Evolutionary conservation across 2,888 invertebrate species (phyloP), one percentile per base, ranked within the genome.

Genomic region (Helleia helle): DNA sequence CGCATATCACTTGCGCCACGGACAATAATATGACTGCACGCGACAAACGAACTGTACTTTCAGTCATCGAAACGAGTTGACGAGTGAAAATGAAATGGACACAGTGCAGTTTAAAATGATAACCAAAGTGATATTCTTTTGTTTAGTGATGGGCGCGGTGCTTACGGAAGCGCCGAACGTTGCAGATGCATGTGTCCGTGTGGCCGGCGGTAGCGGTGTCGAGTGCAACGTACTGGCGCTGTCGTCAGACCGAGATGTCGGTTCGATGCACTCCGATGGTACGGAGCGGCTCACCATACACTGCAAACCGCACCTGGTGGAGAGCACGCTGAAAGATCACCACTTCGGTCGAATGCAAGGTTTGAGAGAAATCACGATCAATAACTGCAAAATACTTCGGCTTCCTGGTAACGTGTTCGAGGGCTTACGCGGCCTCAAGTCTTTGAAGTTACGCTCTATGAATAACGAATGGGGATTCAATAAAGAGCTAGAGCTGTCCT

Each of bases 381-480:
- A 88, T 55, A 88, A 90, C 59, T 95, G 95, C 81, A 95, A 95
- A 72, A 80, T 95, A 50, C 86, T 93, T 42, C 89, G 90, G 36
- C 84, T 95, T 48, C 91, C 93, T 7, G 87, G 90, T 14, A 91
- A 91, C 55, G 89, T 92, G 22, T 94, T 97, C 68, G 90, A 92
- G 52, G 94, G 95, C 0, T 77, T 96, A 12, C 87, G 89, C 52
- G 92, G 93, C 47, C 86, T 97, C 44, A 93, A 93, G 68, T 89
- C 90, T 47, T 86, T 97, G 39, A 88, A 89, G 40, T 86, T 97
- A 47, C 90, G 92, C 62, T 92, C 94, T 30, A 88, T 89, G 73
- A 95, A 95, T 71, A 86, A 88, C 40, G 90, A 92, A 38, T 95
- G 95, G 94, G 87, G 85, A 40, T 86, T 87, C 43, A 88, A 87